Conservation (phyloP, 2,888 invertebrate genomes). For the Cosmopolites sordidus region DNA sequence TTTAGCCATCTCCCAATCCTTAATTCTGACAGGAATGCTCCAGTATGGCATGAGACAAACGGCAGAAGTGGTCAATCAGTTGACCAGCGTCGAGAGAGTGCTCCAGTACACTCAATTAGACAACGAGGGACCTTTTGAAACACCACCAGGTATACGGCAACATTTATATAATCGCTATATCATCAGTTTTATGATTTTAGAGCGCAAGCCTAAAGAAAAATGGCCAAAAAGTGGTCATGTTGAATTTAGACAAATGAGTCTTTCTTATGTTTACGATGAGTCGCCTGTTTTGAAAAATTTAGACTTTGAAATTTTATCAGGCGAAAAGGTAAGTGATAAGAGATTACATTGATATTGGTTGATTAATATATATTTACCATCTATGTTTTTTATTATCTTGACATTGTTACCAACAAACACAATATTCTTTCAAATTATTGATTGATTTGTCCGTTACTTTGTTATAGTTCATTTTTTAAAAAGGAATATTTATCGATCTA, state of each 20-base stretch:
- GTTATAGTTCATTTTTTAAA: no score
- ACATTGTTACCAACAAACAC: no score
- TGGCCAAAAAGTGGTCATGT: constrained; percentile 61
- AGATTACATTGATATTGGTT: no score
- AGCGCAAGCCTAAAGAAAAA: constrained; percentile 48
- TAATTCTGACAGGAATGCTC: constrained; percentile 74
- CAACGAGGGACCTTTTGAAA: constrained; percentile 62
- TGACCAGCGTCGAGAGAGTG: constrained; percentile 78
- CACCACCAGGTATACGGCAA: constrained; percentile 39
- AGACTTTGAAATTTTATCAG: constrained; percentile 57
- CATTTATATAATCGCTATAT: neutral
- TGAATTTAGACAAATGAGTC: constrained; percentile 55
- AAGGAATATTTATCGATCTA: no score
- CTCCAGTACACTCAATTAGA: constrained; percentile 72
- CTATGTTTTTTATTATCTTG: no score
- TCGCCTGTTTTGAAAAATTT: constrained; percentile 67
- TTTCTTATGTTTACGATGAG: constrained; percentile 60
- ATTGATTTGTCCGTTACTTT: no score
- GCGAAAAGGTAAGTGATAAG: constrained; percentile 58
- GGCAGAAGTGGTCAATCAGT: constrained; percentile 69
- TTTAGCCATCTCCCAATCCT: constrained; percentile 45
- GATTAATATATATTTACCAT: no score
- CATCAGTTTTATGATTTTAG: neutral
- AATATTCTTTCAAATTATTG: no score
- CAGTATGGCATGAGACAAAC: constrained; percentile 77